Conservation (phyloP, 2,888 invertebrate species). For the Dicyrtomina minuta region DNA sequence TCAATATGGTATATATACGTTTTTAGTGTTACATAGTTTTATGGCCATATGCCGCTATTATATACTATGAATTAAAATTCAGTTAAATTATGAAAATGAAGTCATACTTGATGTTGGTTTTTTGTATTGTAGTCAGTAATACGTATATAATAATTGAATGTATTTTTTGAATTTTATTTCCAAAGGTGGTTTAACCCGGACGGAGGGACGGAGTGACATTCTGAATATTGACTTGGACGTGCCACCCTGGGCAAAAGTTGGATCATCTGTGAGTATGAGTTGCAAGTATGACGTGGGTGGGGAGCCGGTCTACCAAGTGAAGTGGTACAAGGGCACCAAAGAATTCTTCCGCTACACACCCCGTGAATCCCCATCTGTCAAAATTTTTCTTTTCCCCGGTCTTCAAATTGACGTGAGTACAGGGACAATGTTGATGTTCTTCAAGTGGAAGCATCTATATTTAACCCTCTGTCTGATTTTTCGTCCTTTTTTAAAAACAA, state of each 20-base stretch:
- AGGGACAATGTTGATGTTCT: too few species aligned
- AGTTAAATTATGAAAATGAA: too few species aligned
- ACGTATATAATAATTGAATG: too few species aligned
- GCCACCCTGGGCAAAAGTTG: constrained; percentile 41
- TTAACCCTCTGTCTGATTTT: too few species aligned
- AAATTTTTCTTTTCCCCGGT: constrained; percentile 48
- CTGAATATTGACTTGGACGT: constrained; percentile 42
- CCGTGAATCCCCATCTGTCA: constrained; percentile 49
- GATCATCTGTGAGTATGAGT: constrained; percentile 41
- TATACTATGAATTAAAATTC: too few species aligned
- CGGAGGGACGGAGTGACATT: constrained; percentile 35
- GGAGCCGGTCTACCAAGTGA: constrained; percentile 49
- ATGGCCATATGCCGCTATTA: too few species aligned
- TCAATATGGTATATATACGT: background rate
- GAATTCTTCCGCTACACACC: constrained; percentile 53
- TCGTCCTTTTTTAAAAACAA: too few species aligned
- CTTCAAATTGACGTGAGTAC: constrained; percentile 52
- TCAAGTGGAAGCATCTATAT: background rate
- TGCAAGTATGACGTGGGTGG: constrained; percentile 48
- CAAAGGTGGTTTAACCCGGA: constrained; percentile 35
- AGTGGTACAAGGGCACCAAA: constrained; percentile 53
- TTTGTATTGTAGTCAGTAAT: too few species aligned
- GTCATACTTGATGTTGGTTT: too few species aligned
- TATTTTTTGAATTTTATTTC: too few species aligned
- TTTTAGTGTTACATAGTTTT: too few species aligned